These are phyloP conservation scores for Falco punctatus DNA, from an alignment of 2,113 vertebrate genomes.

Conservation along the genomic window DNA sequence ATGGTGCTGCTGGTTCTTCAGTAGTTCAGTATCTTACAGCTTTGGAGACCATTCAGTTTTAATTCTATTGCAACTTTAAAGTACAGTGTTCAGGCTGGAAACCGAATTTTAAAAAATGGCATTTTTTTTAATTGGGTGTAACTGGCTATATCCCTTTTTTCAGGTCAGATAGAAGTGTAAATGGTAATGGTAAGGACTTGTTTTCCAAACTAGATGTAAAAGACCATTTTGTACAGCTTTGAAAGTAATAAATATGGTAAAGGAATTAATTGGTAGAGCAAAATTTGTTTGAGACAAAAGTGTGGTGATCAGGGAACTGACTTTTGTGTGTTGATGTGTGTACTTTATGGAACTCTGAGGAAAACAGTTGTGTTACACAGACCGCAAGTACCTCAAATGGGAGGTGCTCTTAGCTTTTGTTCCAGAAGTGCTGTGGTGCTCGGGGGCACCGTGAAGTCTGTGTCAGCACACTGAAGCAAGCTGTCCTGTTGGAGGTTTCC, in stretches of 20 bases:
- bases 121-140: too few relatives aligned
- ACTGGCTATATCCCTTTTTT: background rate
- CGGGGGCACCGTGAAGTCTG: too few relatives aligned
- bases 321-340: background rate
- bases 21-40: background rate
- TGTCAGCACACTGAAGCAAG: background rate
- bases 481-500: background rate
- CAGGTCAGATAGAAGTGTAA: background rate
- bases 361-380: background rate
- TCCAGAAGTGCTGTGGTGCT: background rate
- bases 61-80: background rate
- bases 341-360: background rate
- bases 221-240: background rate
- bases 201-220: background rate
- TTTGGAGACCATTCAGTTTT: background rate
- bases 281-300: rapidly evolving
- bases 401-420: background rate
- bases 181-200: background rate
- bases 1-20: background rate
- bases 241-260: background rate
- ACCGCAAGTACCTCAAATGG: background rate
- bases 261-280: background rate
- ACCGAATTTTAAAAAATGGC: background rate
- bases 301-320: background rate
- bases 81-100: background rate